Conservation (phyloP, 1,140 invertebrate species). For the Halictus rubicundus region DNA sequence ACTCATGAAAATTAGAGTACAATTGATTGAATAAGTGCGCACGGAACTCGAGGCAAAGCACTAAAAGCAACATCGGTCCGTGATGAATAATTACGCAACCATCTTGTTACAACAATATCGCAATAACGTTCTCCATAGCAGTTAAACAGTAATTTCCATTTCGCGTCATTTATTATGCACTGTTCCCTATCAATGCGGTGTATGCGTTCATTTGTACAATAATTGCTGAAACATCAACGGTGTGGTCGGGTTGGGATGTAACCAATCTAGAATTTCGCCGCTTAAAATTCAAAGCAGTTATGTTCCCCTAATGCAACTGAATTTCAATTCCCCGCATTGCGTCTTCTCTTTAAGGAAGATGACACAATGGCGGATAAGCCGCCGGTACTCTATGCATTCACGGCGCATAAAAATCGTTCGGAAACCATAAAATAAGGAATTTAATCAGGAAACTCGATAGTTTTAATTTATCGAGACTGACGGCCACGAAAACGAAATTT, state of each 20-base stretch:
- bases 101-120: slow-evolving; percentile 35
- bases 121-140: slow-evolving; percentile 11
- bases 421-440: too few species aligned
- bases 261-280: slow-evolving; percentile 6
- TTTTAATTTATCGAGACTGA: too few species aligned
- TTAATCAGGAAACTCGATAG: too few species aligned
- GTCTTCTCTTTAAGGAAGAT: not conserved
- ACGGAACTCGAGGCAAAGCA: not conserved
- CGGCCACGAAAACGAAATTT: too few species aligned
- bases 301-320: not conserved
- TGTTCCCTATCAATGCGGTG: not conserved
- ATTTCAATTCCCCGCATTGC: not conserved
- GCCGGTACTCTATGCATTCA: too few species aligned
- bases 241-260: not conserved
- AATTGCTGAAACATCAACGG: slow-evolving; percentile 9
- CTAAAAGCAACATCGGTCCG: slow-evolving; percentile 1
- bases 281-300: not conserved
- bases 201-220: slow-evolving; percentile 32
- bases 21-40: not conserved
- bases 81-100: slow-evolving; percentile 33
- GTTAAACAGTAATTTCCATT: slow-evolving; percentile 39
- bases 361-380: not conserved
- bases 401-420: too few species aligned
- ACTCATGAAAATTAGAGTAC: not conserved
- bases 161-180: slow-evolving; percentile 28